Evolutionary conservation across 2,888 invertebrate genomes (phyloP).

Genomic region (Euzetes globulus): DNA sequence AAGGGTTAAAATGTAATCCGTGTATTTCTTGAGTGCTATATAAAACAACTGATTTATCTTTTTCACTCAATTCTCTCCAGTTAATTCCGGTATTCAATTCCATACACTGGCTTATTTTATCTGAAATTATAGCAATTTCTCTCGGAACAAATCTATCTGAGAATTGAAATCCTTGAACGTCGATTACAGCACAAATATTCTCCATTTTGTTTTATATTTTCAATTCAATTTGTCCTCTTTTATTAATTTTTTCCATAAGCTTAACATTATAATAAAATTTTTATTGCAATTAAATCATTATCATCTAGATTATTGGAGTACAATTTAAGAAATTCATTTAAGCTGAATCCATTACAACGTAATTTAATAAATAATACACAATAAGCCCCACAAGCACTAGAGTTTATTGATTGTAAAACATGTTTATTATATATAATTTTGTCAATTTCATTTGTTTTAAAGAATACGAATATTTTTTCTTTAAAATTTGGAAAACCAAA

Average conservation of each 20-base stretch:
- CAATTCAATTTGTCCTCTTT: neutral
- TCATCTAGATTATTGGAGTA: neutral
- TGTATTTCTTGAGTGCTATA: too few relatives aligned
- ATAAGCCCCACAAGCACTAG: neutral
- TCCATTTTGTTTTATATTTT: neutral
- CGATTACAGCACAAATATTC: neutral
- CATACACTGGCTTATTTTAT: neutral
- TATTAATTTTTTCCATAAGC: neutral
- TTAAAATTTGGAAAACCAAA: conserved; percentile 31
- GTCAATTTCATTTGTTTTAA: neutral
- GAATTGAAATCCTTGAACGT: conserved; percentile 1
- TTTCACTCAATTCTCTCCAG: neutral
- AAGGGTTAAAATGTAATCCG: neutral
- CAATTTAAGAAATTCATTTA: neutral
- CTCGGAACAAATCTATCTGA: neutral
- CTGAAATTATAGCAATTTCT: neutral
- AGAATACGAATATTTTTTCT: neutral
- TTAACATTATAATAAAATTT: neutral
- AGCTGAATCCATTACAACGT: neutral
- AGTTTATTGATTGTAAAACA: neutral
- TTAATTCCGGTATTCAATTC: neutral
- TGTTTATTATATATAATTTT: neutral
- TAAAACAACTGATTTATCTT: neutral
- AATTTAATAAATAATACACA: neutral
- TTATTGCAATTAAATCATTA: neutral